Evolutionary conservation across 1,140 invertebrate species (phyloP).

Genomic region (Nixonia krombeini): DNA sequence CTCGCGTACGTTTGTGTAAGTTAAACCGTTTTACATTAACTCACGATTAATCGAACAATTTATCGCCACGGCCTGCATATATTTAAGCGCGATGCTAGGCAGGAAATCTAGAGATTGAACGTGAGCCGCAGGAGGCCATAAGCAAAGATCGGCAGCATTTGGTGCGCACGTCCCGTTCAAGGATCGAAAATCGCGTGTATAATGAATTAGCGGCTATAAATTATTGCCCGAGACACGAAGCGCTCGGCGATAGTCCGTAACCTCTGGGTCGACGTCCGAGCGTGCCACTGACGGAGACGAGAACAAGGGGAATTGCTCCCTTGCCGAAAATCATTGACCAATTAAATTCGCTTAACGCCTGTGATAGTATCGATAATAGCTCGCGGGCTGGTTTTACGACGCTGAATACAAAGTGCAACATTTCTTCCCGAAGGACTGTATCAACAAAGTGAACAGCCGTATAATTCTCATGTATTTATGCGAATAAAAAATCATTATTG

Average conservation of each 20-base stretch:
- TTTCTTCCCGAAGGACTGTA: too few species aligned
- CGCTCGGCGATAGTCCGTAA: conserved; percentile 12
- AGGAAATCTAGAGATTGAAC: conserved; percentile 48
- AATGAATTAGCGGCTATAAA: conserved; percentile 50
- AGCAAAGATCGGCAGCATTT: conserved; percentile 46
- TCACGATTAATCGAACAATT: conserved; percentile 47
- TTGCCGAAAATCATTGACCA: conserved; percentile 61
- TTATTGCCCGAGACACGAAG: conserved; percentile 27
- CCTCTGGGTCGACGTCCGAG: conserved; percentile 45
- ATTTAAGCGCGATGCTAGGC: conserved; percentile 21
- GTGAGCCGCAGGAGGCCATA: conserved; percentile 47
- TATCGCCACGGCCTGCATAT: conserved; percentile 27
- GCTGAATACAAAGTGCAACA: conserved; percentile 16
- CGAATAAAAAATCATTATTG: too few species aligned
- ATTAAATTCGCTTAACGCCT: conserved; percentile 62
- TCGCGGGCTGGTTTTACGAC: conserved; percentile 41
- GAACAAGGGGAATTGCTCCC: conserved; percentile 24
- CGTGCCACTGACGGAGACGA: conserved; percentile 26
- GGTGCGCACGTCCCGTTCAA: conserved; percentile 42
- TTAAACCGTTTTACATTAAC: conserved; percentile 42
- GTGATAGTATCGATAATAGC: conserved; percentile 64
- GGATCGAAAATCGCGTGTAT: conserved; percentile 51
- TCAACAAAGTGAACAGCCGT: too few species aligned
- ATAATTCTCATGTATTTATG: too few species aligned
- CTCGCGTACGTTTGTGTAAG: conserved; percentile 41